phyloP scores from a whole-genome alignment of 2,888 invertebrate genomes.

The Calephelis perditalis region DNA sequence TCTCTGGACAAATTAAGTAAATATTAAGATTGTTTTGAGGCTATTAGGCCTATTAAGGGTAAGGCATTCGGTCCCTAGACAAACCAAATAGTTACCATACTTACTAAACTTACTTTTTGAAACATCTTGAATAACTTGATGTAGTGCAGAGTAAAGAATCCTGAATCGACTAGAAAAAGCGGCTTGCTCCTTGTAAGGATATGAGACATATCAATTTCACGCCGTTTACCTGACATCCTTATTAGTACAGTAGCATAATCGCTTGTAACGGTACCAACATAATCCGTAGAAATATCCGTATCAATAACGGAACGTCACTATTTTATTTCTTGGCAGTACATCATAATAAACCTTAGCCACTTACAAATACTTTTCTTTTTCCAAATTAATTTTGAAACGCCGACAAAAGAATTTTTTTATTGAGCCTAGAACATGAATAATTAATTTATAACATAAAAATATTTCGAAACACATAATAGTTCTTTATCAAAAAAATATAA shows the following conservation, averaged over 20 bases:
- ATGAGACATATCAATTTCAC: conserved; percentile 8
- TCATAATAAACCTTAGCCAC: not conserved
- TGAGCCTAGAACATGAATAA: not conserved
- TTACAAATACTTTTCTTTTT: not conserved
- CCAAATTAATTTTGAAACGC: not conserved
- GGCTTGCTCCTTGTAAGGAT: not conserved
- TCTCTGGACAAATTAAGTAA: too few relatives aligned
- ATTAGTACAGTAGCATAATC: not conserved
- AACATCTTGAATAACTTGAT: too few relatives aligned
- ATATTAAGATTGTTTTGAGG: too few relatives aligned
- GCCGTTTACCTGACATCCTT: not conserved
- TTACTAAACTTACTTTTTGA: too few relatives aligned
- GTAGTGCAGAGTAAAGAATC: too few relatives aligned
- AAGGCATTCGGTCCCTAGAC: too few relatives aligned
- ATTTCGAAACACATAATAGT: not conserved
- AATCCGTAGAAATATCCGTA: not conserved
- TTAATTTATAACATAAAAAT: not conserved
- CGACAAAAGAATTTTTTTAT: not conserved
- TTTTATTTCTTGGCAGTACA: not conserved
- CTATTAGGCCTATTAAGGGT: too few relatives aligned
- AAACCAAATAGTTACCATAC: too few relatives aligned
- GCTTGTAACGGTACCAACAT: not conserved
- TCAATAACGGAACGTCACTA: not conserved
- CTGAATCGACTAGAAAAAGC: not conserved
- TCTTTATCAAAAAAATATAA: conserved; percentile 1